Evolutionary conservation across 1,140 invertebrate genomes (phyloP).

Genomic region (Drosophila tristis): DNA sequence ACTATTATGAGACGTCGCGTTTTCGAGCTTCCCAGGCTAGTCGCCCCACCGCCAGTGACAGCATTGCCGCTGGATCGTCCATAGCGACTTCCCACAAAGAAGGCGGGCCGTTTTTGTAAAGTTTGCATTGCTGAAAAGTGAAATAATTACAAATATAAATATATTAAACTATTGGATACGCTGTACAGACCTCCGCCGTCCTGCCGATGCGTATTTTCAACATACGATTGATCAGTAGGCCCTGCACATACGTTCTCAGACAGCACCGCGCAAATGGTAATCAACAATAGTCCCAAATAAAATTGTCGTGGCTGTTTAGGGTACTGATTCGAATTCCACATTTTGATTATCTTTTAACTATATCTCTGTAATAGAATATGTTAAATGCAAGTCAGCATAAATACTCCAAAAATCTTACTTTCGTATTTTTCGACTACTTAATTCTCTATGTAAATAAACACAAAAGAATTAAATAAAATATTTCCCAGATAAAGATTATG

Average conservation of each 20-base stretch:
- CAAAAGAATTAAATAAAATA: no score
- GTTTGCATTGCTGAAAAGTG: conserved; percentile 41
- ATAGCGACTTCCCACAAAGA: conserved; percentile 83
- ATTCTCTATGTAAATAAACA: no score
- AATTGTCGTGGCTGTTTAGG: conserved; percentile 28
- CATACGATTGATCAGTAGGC: conserved; percentile 35
- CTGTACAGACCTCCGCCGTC: conserved; percentile 49
- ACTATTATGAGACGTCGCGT: conserved; percentile 69
- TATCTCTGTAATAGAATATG: no score
- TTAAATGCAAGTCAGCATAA: no score
- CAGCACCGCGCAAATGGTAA: conserved; percentile 44
- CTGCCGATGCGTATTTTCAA: conserved; percentile 27
- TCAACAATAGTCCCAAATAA: conserved; percentile 49
- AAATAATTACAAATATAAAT: not conserved
- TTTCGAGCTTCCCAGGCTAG: conserved; percentile 51
- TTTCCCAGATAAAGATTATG: no score
- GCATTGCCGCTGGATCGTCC: conserved; percentile 66
- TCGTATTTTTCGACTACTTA: no score
- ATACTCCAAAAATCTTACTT: no score
- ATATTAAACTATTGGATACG: not conserved
- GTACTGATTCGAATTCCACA: conserved; percentile 30
- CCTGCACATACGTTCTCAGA: conserved; percentile 36
- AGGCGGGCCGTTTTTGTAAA: conserved; percentile 67
- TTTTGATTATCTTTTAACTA: conserved; percentile 17
- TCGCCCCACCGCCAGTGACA: conserved; percentile 7